phyloP scores from a whole-genome alignment of 2,888 invertebrate species.

The Acleris sparsana region DNA sequence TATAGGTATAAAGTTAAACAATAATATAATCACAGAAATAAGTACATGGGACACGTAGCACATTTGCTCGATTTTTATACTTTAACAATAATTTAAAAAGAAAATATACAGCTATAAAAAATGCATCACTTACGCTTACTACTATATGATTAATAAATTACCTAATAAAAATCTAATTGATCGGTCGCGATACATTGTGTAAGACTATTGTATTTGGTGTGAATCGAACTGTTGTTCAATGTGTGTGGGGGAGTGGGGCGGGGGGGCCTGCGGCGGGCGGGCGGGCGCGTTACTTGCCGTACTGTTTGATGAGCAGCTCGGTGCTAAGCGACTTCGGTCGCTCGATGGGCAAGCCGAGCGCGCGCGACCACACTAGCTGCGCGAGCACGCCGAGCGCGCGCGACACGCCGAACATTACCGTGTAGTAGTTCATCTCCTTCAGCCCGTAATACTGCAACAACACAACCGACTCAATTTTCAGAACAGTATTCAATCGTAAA shows the following conservation, averaged over 20 bases:
- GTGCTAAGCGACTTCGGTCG: conserved; percentile 94
- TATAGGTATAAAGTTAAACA: conserved; percentile 46
- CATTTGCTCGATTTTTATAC: conserved; percentile 45
- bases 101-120: conserved; percentile 51
- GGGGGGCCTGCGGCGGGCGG: too few relatives aligned
- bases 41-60: conserved; percentile 54
- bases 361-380: conserved; percentile 93
- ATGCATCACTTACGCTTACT: conserved; percentile 55
- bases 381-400: conserved; percentile 93
- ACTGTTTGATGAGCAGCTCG: conserved; percentile 77
- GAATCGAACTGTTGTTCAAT: conserved; percentile 52
- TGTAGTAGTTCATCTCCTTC: conserved; percentile 97
- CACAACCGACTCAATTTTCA: too few relatives aligned
- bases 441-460: conserved; percentile 91
- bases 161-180: conserved; percentile 32
- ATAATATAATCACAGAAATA: conserved; percentile 58
- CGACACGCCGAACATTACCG: conserved; percentile 95
- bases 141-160: conserved; percentile 42
- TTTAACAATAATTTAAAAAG: conserved; percentile 42
- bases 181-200: background rate
- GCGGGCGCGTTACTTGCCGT: conserved; percentile 62
- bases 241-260: background rate
- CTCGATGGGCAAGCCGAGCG: conserved; percentile 93
- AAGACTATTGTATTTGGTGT: conserved; percentile 55
- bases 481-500: too few relatives aligned